A percentile compares a stretch with the other conserved stretches of the same genome.
These are phyloP conservation scores for Falco peregrinus DNA, from an alignment of 2,797 vertebrate species.

Conservation along the genomic window DNA sequence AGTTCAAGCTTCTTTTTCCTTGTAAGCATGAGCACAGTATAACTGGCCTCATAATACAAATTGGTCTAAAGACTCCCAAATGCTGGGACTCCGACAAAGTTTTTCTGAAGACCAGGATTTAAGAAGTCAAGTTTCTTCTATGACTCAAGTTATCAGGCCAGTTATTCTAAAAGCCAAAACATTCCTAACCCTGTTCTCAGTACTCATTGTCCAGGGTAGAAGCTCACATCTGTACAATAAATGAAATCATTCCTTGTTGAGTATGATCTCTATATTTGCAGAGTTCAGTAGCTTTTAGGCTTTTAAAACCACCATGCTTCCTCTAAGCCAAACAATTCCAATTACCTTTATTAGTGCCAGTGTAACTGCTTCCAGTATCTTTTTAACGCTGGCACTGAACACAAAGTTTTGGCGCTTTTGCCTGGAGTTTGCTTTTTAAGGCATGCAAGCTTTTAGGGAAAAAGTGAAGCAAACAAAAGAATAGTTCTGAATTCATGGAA, in stretches of 20 bases:
- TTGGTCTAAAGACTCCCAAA: neutral
- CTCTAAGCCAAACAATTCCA: neutral
- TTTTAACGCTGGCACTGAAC: neutral
- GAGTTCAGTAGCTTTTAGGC: neutral
- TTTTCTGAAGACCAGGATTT: neutral
- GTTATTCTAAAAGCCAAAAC: neutral
- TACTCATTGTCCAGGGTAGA: neutral
- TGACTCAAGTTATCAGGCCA: neutral
- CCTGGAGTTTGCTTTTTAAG: neutral
- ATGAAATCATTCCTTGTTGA: neutral
- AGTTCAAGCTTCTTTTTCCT: neutral
- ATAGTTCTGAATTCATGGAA: neutral
- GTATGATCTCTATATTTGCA: neutral
- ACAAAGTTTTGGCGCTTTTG: neutral
- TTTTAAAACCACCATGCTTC: neutral
- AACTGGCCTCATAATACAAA: neutral
- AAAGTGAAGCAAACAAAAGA: slow-evolving; percentile 15
- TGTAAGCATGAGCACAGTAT: neutral
- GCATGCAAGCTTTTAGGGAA: neutral
- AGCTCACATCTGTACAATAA: neutral
- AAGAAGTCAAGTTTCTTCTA: neutral
- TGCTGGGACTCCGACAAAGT: neutral
- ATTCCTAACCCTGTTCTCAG: neutral
- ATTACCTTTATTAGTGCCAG: neutral
- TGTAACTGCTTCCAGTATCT: neutral